phyloP scores from a whole-genome alignment of 2,888 invertebrate species.

The Hesperia comma region DNA sequence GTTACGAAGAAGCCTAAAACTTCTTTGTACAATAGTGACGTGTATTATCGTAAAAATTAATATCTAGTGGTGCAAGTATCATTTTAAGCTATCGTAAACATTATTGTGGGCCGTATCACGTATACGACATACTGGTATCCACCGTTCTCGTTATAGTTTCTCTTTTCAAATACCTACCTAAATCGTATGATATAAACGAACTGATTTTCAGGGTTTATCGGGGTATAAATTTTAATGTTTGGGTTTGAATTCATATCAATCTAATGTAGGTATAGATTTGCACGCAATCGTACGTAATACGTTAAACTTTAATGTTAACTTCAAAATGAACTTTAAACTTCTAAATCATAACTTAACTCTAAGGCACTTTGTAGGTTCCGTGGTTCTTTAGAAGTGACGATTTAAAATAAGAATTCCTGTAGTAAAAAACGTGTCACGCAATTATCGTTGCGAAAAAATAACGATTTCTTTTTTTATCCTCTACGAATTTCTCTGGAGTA shows the following conservation, averaged over 20 bases:
- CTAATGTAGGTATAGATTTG: too few species aligned
- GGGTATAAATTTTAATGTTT: conserved; percentile 36
- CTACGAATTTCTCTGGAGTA: too few species aligned
- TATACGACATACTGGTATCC: neutral
- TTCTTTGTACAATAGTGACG: conserved; percentile 14
- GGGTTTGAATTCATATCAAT: conserved; percentile 1
- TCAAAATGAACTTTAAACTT: too few species aligned
- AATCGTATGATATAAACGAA: conserved; percentile 37
- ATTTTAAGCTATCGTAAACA: conserved; percentile 23
- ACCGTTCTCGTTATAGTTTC: conserved; percentile 2
- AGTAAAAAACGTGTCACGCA: too few species aligned
- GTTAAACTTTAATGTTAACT: too few species aligned
- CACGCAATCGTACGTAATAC: too few species aligned
- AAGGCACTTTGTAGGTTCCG: too few species aligned
- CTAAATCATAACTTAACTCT: too few species aligned
- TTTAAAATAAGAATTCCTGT: too few species aligned
- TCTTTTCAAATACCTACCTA: conserved; percentile 35
- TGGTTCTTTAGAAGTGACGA: too few species aligned
- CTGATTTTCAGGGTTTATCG: conserved; percentile 28
- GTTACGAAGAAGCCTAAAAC: neutral
- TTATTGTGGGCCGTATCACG: conserved; percentile 17
- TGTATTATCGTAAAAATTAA: conserved; percentile 21
- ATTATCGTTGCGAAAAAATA: too few species aligned
- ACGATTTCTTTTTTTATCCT: too few species aligned
- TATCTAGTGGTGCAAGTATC: conserved; percentile 37